Evolutionary conservation across 2,797 vertebrate genomes (phyloP).

Genomic region (Chaunax sp.): DNA sequence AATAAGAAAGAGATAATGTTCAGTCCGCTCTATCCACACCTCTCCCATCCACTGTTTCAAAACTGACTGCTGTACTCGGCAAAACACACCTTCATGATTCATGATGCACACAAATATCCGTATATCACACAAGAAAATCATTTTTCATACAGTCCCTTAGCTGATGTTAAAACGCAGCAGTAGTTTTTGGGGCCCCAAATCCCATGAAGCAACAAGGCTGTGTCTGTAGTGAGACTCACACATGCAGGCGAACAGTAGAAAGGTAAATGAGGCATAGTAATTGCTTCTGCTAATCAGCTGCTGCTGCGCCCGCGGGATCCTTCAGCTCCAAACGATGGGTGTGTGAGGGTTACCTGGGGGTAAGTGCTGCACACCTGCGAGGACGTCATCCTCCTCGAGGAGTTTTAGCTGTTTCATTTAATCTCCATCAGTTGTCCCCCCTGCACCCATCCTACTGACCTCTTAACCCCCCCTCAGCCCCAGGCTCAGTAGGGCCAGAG

Average conservation of each 20-base stretch:
- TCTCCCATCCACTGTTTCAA: too few species aligned
- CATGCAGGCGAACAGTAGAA: constrained; percentile 36
- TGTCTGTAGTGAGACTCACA: constrained; percentile 48
- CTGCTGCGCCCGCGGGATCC: constrained; percentile 58
- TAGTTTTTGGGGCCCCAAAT: constrained; percentile 20
- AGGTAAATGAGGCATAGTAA: constrained; percentile 66
- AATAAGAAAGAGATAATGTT: too few species aligned
- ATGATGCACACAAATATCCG: not conserved
- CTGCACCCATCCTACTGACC: constrained; percentile 61
- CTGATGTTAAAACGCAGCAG: not conserved
- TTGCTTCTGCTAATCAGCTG: constrained; percentile 66
- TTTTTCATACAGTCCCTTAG: constrained; percentile 1
- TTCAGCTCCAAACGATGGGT: constrained; percentile 50
- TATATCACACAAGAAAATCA: not conserved
- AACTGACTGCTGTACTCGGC: not conserved
- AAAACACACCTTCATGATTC: not conserved
- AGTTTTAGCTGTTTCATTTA: constrained; percentile 65
- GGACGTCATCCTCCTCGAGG: constrained; percentile 54
- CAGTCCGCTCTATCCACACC: too few species aligned
- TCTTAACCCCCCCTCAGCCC: constrained; percentile 59
- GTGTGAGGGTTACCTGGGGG: constrained; percentile 54
- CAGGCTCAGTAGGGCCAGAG: constrained; percentile 65
- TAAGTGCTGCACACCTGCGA: constrained; percentile 75
- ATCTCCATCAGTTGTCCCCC: constrained; percentile 56
- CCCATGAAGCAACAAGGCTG: constrained; percentile 11